These are phyloP conservation scores for Hycleus phaleratus DNA, from an alignment of 1,140 invertebrate genomes.

Conservation along the genomic window DNA sequence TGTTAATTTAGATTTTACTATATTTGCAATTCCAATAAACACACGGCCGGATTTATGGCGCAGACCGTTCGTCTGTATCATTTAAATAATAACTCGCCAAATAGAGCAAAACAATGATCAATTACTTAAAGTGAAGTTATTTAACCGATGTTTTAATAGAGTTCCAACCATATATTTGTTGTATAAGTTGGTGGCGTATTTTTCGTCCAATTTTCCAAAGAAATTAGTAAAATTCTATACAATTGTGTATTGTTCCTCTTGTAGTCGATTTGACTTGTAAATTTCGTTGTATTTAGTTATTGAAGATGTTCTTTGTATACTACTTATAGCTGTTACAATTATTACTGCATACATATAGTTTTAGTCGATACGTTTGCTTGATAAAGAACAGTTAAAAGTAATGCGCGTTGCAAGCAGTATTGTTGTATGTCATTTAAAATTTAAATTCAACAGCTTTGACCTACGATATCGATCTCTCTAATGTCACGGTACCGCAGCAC, in stretches of 20 bases:
- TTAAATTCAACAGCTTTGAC: slow-evolving; percentile 23
- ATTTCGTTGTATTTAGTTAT: too few species aligned
- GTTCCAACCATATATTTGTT: neutral
- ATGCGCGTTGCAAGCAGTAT: slow-evolving; percentile 15
- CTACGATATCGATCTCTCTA: slow-evolving; percentile 22
- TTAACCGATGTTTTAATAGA: slow-evolving; percentile 3
- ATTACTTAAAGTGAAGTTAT: slow-evolving; percentile 12
- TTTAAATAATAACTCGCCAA: slow-evolving; percentile 15
- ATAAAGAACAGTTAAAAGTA: slow-evolving; percentile 16
- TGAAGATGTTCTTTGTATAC: too few species aligned
- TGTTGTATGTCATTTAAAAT: slow-evolving; percentile 18
- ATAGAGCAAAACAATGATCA: slow-evolving; percentile 13
- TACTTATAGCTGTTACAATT: too few species aligned
- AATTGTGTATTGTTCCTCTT: too few species aligned
- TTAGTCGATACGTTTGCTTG: neutral
- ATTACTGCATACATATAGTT: too few species aligned
- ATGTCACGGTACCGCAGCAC: slow-evolving; percentile 18
- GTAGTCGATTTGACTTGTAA: too few species aligned
- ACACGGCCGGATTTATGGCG: slow-evolving; percentile 10
- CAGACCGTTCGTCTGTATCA: slow-evolving; percentile 9
- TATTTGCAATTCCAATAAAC: slow-evolving; percentile 14
- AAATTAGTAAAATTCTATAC: too few species aligned
- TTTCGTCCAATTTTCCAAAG: too few species aligned
- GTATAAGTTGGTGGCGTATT: too few species aligned
- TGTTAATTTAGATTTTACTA: slow-evolving; percentile 6